Evolutionary conservation across 1,140 invertebrate genomes (phyloP).

Genomic region (Macrocentrus cingulum): DNA sequence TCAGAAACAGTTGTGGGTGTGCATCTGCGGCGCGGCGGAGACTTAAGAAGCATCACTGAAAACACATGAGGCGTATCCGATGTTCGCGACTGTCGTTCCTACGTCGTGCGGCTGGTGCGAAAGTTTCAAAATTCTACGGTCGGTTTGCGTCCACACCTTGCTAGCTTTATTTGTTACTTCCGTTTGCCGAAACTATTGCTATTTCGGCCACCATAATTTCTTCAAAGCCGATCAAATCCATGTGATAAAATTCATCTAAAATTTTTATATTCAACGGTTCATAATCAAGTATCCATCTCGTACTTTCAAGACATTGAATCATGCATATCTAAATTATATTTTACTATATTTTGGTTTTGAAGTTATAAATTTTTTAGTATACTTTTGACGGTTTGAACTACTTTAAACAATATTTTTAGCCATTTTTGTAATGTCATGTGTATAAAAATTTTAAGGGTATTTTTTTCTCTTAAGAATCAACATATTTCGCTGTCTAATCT

Average conservation of each 20-base stretch:
- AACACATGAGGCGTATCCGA: slow-evolving; percentile 57
- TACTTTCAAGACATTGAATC: too few relatives aligned
- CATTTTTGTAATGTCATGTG: too few relatives aligned
- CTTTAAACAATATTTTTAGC: too few relatives aligned
- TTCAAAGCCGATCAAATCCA: slow-evolving; percentile 43
- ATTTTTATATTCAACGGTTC: slow-evolving; percentile 28
- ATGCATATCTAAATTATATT: too few relatives aligned
- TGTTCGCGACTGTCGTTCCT: slow-evolving; percentile 22
- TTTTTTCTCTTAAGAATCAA: too few relatives aligned
- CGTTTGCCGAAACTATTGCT: slow-evolving; percentile 35
- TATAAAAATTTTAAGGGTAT: too few relatives aligned
- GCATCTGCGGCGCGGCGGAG: slow-evolving; percentile 46
- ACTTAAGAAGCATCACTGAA: slow-evolving; percentile 50
- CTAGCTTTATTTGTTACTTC: slow-evolving; percentile 57
- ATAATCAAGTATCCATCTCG: too few relatives aligned
- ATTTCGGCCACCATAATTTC: slow-evolving; percentile 28
- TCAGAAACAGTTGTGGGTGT: slow-evolving; percentile 22
- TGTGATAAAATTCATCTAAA: too few relatives aligned
- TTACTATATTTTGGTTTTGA: too few relatives aligned
- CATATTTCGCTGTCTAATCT: too few relatives aligned
- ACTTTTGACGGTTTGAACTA: too few relatives aligned
- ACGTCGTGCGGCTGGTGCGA: slow-evolving; percentile 10
- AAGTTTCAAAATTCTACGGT: slow-evolving; percentile 44
- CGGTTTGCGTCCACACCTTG: slow-evolving; percentile 55
- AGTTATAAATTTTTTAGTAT: too few relatives aligned